Evolutionary conservation across 2,888 invertebrate species (phyloP).

Genomic region (Drosophila differens): DNA sequence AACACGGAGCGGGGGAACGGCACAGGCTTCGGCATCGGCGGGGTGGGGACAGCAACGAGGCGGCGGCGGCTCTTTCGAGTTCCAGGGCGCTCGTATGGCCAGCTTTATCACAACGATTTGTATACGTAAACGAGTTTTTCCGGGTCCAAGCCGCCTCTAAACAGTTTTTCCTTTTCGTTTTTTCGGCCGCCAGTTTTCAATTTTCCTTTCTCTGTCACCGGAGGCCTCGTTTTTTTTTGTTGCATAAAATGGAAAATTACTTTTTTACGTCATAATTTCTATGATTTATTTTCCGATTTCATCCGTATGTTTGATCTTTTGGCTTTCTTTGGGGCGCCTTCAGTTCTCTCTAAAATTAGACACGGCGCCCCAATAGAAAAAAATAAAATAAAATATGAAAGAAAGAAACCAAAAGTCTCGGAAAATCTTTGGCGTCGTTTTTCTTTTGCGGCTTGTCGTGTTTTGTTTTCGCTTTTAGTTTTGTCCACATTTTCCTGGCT

Average conservation of each 20-base stretch:
- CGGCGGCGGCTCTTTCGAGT: constrained; percentile 83
- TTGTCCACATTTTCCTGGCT: constrained; percentile 47
- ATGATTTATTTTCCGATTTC: constrained; percentile 74
- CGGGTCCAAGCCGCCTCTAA: constrained; percentile 53
- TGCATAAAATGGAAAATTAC: constrained; percentile 69
- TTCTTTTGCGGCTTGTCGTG: constrained; percentile 47
- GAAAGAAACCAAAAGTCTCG: constrained; percentile 24
- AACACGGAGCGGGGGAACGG: constrained; percentile 38
- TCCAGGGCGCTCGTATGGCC: constrained; percentile 84
- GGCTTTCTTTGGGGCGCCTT: constrained; percentile 61
- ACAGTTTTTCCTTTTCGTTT: constrained; percentile 57
- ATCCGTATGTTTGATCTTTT: constrained; percentile 59
- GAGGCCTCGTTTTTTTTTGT: constrained; percentile 45
- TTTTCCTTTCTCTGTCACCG: constrained; percentile 66
- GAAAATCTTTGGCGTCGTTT: constrained; percentile 47
- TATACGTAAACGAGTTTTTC: constrained; percentile 85
- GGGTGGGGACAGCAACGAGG: constrained; percentile 66
- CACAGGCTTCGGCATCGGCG: constrained; percentile 14
- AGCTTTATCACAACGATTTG: constrained; percentile 85
- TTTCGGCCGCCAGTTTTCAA: constrained; percentile 71
- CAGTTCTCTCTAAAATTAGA: constrained; percentile 38
- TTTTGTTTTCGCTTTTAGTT: constrained; percentile 45
- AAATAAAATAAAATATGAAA: background rate
- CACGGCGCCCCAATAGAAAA: constrained; percentile 1
- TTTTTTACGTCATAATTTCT: constrained; percentile 64